phyloP scores from a whole-genome alignment of 2,797 vertebrate genomes.

The Pampus argenteus region DNA sequence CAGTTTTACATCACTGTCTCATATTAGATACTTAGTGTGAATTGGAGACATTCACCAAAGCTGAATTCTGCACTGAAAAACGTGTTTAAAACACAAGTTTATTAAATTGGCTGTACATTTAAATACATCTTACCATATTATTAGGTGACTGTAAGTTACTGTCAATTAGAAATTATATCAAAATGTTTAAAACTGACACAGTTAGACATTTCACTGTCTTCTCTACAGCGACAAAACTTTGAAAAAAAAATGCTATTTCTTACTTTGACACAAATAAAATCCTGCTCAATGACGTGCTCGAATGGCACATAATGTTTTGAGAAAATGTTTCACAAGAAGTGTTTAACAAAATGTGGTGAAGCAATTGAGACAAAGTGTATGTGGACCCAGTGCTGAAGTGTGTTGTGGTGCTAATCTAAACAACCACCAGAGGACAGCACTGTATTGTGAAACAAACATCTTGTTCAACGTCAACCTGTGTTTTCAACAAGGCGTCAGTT shows the following conservation, averaged over 20 bases:
- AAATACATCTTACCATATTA: neutral
- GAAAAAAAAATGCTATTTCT: too few relatives aligned
- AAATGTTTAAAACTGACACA: neutral
- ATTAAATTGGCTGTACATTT: neutral
- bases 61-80: neutral
- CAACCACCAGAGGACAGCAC: slow-evolving; percentile 57
- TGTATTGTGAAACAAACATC: slow-evolving; percentile 2
- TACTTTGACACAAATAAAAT: too few relatives aligned
- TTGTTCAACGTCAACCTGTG: slow-evolving; percentile 11
- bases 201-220: neutral
- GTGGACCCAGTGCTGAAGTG: neutral
- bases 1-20: too few relatives aligned
- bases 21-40: too few relatives aligned
- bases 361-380: too few relatives aligned
- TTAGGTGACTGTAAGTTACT: neutral
- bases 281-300: too few relatives aligned
- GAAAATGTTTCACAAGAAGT: too few relatives aligned
- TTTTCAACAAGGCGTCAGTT: slow-evolving; percentile 1
- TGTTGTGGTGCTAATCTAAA: neutral
- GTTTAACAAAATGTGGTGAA: neutral
- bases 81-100: neutral
- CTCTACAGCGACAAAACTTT: neutral
- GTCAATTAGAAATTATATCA: too few relatives aligned
- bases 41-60: neutral
- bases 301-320: too few relatives aligned